Percentiles rank a stretch among this genome's conserved stretches.
Evolutionary conservation across 1,140 invertebrate genomes (phyloP).

Genomic region (Holcopasites calliopsidis): DNA sequence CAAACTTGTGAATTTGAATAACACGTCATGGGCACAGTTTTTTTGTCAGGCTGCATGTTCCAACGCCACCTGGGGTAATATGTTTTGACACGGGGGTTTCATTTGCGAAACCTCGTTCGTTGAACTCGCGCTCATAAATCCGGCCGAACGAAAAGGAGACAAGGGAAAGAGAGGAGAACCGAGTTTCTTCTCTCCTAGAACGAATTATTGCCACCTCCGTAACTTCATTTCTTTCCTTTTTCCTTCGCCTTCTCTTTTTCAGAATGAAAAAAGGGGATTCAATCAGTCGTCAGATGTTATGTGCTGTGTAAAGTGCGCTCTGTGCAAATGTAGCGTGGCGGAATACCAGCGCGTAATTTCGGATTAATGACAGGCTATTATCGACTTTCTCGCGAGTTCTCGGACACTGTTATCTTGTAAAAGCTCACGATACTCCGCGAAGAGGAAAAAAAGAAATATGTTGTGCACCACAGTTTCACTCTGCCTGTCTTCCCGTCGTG

Average conservation of each 20-base stretch:
- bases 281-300: slow-evolving; percentile 6
- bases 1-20: slow-evolving; percentile 27
- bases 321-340: slow-evolving; percentile 11
- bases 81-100: slow-evolving; percentile 1
- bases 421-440: neutral
- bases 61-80: neutral
- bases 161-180: neutral
- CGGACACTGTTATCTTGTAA: neutral
- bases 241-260: neutral
- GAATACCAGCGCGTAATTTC: slow-evolving; percentile 27
- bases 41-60: neutral
- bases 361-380: slow-evolving; percentile 39
- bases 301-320: neutral
- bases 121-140: neutral
- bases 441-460: neutral
- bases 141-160: neutral
- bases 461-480: too few species aligned
- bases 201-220: neutral
- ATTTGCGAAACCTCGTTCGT: slow-evolving; percentile 5
- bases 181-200: neutral
- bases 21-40: neutral
- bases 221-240: too few species aligned
- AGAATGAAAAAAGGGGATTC: neutral
- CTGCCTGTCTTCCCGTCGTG: too few species aligned
- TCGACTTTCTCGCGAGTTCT: slow-evolving; percentile 24